Evolutionary conservation across 2,888 invertebrate species (phyloP).

Genomic region (Nematopogon swammerdamellus): DNA sequence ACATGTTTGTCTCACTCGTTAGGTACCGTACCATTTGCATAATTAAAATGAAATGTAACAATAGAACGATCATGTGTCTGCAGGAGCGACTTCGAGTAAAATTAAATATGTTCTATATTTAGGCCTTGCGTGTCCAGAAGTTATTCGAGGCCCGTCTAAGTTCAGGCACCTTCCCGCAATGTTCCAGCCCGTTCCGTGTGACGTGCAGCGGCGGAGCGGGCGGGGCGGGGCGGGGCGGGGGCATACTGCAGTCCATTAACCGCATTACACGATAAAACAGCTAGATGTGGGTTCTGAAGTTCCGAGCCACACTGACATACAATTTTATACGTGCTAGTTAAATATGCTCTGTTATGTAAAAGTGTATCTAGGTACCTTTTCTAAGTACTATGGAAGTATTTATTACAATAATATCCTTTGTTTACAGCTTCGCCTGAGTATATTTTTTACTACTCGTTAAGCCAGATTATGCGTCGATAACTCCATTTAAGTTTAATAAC

Average conservation of each 20-base stretch:
- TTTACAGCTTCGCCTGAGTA: too few species aligned
- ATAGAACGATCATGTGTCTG: neutral
- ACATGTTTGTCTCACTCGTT: conserved; percentile 6
- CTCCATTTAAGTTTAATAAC: too few species aligned
- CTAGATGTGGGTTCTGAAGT: too few species aligned
- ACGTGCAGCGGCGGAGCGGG: neutral
- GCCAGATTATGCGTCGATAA: too few species aligned
- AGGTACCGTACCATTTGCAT: conserved; percentile 2
- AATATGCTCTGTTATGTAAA: too few species aligned
- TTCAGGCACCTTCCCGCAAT: neutral
- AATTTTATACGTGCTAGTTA: too few species aligned
- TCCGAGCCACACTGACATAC: too few species aligned
- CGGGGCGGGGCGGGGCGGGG: neutral
- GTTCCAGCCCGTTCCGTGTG: neutral
- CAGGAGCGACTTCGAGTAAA: neutral
- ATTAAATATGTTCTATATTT: neutral
- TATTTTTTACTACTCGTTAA: too few species aligned
- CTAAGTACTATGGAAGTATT: too few species aligned
- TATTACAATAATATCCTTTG: too few species aligned
- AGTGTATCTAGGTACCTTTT: too few species aligned
- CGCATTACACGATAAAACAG: neutral
- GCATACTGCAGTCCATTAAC: neutral
- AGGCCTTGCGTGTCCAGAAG: neutral
- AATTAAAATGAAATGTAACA: neutral
- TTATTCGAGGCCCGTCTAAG: neutral